Percentiles rank a stretch among this genome's conserved stretches.
Evolutionary conservation across 2,113 vertebrate genomes (phyloP).

Genomic region (human (Homo sapiens)): DNA sequence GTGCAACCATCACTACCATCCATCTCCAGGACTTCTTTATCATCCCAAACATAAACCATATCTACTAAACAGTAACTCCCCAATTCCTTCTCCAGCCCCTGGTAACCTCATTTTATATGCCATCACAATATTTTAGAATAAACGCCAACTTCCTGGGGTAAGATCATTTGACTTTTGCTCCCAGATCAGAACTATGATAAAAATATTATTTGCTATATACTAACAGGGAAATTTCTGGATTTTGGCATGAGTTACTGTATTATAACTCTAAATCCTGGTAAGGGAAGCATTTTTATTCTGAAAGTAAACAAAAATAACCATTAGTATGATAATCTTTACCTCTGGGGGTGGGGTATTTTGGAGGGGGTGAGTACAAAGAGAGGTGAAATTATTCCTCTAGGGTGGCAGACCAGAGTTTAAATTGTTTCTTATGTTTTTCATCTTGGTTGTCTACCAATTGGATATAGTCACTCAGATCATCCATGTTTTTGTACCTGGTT

Average conservation of each 20-base stretch:
- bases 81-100: not conserved
- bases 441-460: not conserved
- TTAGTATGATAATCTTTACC: conserved; percentile 15
- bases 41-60: conserved; percentile 6
- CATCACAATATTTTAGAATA: conserved; percentile 42
- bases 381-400: not conserved
- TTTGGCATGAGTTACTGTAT: not conserved
- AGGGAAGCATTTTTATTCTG: conserved; percentile 42
- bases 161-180: conserved; percentile 16
- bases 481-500: not conserved
- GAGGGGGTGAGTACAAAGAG: not conserved
- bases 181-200: not conserved
- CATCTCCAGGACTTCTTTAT: not conserved
- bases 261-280: conserved; percentile 12
- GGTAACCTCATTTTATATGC: conserved; percentile 1
- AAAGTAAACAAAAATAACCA: conserved; percentile 40
- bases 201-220: conserved; percentile 16
- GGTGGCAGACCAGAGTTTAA: not conserved
- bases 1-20: not conserved
- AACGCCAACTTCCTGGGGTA: conserved; percentile 15
- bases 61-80: not conserved
- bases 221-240: not conserved
- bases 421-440: not conserved
- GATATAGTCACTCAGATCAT: not conserved
- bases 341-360: not conserved